phyloP scores from a whole-genome alignment of 2,888 invertebrate species.

The Eristalis tenax region DNA sequence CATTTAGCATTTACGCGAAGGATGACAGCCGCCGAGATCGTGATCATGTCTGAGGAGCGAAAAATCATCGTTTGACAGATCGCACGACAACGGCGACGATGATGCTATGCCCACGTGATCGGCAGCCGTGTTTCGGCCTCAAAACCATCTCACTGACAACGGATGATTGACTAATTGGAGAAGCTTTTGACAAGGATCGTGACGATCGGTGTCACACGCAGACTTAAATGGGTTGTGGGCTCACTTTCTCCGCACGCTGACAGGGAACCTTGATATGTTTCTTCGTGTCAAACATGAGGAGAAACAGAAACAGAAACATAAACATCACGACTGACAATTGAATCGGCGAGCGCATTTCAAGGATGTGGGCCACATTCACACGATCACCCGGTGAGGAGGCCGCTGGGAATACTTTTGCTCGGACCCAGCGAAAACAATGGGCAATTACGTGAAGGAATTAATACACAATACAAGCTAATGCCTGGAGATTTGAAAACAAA shows the following conservation, averaged over 20 bases:
- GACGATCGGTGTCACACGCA: conserved; percentile 31
- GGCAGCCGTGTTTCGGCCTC: background rate
- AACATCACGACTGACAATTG: conserved; percentile 34
- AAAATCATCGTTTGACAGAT: conserved; percentile 49
- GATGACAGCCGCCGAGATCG: conserved; percentile 39
- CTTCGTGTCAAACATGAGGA: background rate
- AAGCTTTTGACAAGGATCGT: conserved; percentile 25
- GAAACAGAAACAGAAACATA: background rate
- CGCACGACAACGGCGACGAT: background rate
- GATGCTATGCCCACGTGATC: conserved; percentile 9
- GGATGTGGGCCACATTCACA: conserved; percentile 30
- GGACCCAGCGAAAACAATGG: conserved; percentile 40
- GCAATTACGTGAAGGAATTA: conserved; percentile 37
- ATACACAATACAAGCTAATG: conserved; percentile 1
- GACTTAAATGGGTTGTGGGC: conserved; percentile 1
- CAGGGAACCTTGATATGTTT: conserved; percentile 24
- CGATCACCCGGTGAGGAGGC: background rate
- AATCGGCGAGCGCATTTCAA: conserved; percentile 23
- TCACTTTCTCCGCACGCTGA: conserved; percentile 23
- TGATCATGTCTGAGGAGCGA: conserved; percentile 25
- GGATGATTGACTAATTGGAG: conserved; percentile 53
- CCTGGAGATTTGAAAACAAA: conserved; percentile 45
- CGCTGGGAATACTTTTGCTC: conserved; percentile 3
- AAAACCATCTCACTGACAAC: conserved; percentile 27
- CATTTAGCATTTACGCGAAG: conserved; percentile 10